Evolutionary conservation across 2,797 vertebrate genomes (phyloP), one percentile per base, ranked within the genome.

Genomic region (Microtus agrestis): DNA sequence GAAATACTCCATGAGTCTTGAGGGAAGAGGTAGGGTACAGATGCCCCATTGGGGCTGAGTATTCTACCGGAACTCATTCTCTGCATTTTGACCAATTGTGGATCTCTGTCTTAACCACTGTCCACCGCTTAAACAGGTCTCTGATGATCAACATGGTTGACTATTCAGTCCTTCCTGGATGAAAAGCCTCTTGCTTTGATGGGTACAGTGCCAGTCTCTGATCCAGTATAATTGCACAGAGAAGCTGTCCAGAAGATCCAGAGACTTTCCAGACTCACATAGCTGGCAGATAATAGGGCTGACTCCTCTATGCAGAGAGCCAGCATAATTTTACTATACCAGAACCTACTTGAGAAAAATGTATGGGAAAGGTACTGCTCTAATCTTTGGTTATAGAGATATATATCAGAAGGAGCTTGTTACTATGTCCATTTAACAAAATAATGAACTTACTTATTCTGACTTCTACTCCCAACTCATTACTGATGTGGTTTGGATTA

Each of bases 301-400:
- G 19, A 10, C 71, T 89, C 65, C 3, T 85, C 40, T 89, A 25
- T 29, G 3, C 87, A 94, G 56, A 91, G 93, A 94, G 11, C 9
- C 61, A 91, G 6, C 61, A 7, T 67, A 91, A 87, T 95, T 59
- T 87, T 2, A n/a, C 69, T 88, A 34, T 25, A 87, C 91, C 34
- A 87, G 51, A 92, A 93, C 69, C 27, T 93, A 91, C 29, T 51
- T 91, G 54, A 89, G n/a, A 92, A 96, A 43, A 73, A 95, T 91
- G 84, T 43, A 56, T 86, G 54, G 85, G 46, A 13, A 82, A 84
- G 2, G 3, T n/a, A 21, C 40, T 76, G 5, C 25, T 29, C 40
- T 43, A 29, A 8, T 43, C 73, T 29, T 46, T 76, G 25, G 12
- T 76, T 46, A 14, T 46, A 76, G 5, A 76, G 23, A 46, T 43